Percentiles rank a stretch among this genome's conserved stretches.
Evolutionary conservation across 2,888 invertebrate species (phyloP).

Genomic region (Drosophila leonis): DNA sequence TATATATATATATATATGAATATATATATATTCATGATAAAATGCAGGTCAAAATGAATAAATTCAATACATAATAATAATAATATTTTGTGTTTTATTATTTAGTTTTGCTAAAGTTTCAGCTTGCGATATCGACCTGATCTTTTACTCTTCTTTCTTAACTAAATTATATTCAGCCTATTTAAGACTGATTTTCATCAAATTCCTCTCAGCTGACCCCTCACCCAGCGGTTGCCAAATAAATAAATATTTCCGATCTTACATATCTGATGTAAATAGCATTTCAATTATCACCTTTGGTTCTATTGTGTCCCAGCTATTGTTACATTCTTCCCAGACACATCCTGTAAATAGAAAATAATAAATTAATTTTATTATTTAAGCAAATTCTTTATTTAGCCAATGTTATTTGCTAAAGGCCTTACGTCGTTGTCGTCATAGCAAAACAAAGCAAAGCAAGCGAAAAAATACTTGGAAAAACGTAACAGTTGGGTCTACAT

Average conservation of each 20-base stretch:
- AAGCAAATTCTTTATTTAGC: conserved; percentile 43
- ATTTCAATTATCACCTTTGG: not conserved
- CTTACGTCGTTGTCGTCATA: conserved; percentile 32
- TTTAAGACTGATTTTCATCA: not conserved
- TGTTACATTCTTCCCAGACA: not conserved
- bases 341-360: conserved; percentile 16
- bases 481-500: not conserved
- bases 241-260: not conserved
- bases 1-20: not conserved
- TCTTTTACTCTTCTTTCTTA: too few relatives aligned
- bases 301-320: not conserved
- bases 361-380: conserved; percentile 5
- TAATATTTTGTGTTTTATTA: conserved; percentile 11
- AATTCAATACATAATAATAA: conserved; percentile 42
- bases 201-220: not conserved
- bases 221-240: too few relatives aligned
- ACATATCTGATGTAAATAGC: not conserved
- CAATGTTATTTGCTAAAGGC: conserved; percentile 20
- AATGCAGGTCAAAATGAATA: conserved; percentile 44
- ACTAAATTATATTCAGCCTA: not conserved
- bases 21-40: conserved; percentile 23
- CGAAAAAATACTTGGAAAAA: conserved; percentile 1
- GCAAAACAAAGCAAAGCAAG: conserved; percentile 34
- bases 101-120: too few relatives aligned
- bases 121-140: not conserved